A percentile compares a stretch with the other conserved stretches of the same genome.
phyloP scores from a whole-genome alignment of 2,888 invertebrate species.

The Drosophila yooni region DNA sequence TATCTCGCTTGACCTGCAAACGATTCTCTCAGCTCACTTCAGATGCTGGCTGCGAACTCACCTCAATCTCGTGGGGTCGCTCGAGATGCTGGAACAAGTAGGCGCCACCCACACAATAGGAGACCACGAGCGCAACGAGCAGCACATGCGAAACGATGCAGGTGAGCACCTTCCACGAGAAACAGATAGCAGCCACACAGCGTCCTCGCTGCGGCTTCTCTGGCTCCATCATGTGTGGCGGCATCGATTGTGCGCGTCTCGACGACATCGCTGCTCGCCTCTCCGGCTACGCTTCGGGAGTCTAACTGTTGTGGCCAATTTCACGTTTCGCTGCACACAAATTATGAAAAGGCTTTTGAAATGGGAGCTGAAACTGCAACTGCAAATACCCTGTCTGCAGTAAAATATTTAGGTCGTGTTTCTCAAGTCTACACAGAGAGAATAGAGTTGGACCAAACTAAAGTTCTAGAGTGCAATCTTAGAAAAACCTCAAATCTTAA shows the following conservation, averaged over 20 bases:
- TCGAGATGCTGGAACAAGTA: slow-evolving; percentile 93
- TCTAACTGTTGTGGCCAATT: slow-evolving; percentile 52
- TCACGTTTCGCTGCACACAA: slow-evolving; percentile 56
- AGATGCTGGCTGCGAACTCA: slow-evolving; percentile 81
- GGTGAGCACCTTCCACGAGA: slow-evolving; percentile 91
- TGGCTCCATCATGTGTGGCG: slow-evolving; percentile 81
- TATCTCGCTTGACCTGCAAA: slow-evolving; percentile 90
- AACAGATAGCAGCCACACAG: slow-evolving; percentile 84
- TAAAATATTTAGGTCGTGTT: background rate
- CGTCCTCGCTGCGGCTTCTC: slow-evolving; percentile 81
- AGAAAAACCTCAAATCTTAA: background rate
- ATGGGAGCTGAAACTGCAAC: background rate
- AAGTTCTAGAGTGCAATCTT: background rate
- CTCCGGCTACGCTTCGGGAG: slow-evolving; percentile 20
- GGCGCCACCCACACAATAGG: slow-evolving; percentile 95
- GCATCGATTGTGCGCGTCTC: slow-evolving; percentile 83
- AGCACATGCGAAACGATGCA: slow-evolving; percentile 95
- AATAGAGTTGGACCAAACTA: background rate
- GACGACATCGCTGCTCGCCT: slow-evolving; percentile 75
- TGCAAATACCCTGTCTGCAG: slow-evolving; percentile 16
- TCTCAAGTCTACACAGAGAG: background rate
- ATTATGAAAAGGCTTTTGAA: slow-evolving; percentile 39
- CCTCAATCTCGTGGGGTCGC: slow-evolving; percentile 90
- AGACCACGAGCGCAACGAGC: slow-evolving; percentile 93
- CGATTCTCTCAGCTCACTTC: background rate